These are phyloP conservation scores for Onychomys torridus DNA, from an alignment of 2,797 vertebrate genomes.

Conservation along the genomic window DNA sequence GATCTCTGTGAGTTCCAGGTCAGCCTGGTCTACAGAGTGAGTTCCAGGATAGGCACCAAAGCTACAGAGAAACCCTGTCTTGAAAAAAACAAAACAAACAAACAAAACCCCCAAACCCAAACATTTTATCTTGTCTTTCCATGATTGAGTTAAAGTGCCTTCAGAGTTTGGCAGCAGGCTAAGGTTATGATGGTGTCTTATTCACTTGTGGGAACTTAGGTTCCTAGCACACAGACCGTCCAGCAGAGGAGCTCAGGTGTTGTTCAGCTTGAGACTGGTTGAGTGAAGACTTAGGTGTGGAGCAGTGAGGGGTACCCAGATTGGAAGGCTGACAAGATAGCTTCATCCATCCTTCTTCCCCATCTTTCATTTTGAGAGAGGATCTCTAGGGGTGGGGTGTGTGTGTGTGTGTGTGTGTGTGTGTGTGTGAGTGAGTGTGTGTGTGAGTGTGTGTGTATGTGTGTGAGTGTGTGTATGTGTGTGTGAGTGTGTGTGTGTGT, in stretches of 20 bases:
- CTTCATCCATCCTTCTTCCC: not conserved
- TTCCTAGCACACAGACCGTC: not conserved
- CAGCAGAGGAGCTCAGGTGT: not conserved
- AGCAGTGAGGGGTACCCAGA: not conserved
- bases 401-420: not conserved
- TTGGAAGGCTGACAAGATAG: not conserved
- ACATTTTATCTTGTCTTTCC: not conserved
- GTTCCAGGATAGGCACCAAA: too few relatives aligned
- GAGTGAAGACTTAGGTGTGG: not conserved
- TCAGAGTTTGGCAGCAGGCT: not conserved
- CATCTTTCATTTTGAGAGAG: not conserved
- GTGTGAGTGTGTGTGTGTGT: too few relatives aligned
- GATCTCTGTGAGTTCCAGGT: too few relatives aligned
- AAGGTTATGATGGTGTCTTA: not conserved
- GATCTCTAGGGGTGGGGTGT: not conserved
- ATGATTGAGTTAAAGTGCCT: not conserved
- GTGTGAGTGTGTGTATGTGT: not conserved
- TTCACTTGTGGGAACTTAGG: not conserved
- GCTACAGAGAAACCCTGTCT: too few relatives aligned
- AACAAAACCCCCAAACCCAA: not conserved
- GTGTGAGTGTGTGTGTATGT: not conserved
- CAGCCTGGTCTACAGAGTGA: too few relatives aligned
- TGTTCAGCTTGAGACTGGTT: not conserved
- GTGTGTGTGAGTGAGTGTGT: not conserved
- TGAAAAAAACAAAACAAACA: not conserved